Evolutionary conservation across 1,140 invertebrate genomes (phyloP).

Genomic region (Tenebrio molitor): DNA sequence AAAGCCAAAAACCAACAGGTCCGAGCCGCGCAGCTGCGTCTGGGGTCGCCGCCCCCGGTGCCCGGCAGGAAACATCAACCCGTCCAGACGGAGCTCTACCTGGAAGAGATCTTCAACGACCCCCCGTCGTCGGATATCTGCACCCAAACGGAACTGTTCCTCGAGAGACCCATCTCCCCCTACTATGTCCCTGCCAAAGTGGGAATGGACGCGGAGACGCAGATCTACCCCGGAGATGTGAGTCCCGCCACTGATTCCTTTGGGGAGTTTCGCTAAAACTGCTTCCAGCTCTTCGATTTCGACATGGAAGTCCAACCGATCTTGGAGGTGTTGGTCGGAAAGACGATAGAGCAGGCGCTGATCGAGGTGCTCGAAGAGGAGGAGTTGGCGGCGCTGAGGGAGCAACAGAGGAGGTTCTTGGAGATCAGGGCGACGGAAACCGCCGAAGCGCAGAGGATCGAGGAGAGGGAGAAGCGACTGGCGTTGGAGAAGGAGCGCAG

Average conservation of each 20-base stretch:
- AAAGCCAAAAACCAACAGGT: slow-evolving; percentile 68
- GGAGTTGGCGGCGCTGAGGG: slow-evolving; percentile 78
- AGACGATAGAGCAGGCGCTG: slow-evolving; percentile 88
- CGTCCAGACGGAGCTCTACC: slow-evolving; percentile 89
- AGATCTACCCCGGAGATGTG: slow-evolving; percentile 91
- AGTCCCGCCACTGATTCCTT: slow-evolving; percentile 51
- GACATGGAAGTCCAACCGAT: slow-evolving; percentile 90
- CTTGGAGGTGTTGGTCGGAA: slow-evolving; percentile 88
- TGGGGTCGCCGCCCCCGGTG: slow-evolving; percentile 78
- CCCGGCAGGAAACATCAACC: slow-evolving; percentile 84
- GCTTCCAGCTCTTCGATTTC: slow-evolving; percentile 84
- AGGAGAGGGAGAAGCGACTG: slow-evolving; percentile 78
- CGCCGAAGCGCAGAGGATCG: slow-evolving; percentile 80
- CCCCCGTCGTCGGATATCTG: slow-evolving; percentile 80
- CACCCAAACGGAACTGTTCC: slow-evolving; percentile 89
- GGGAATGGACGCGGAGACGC: slow-evolving; percentile 84
- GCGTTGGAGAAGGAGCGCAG: slow-evolving; percentile 70
- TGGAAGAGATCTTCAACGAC: slow-evolving; percentile 84
- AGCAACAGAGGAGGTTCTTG: slow-evolving; percentile 82
- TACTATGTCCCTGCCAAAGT: slow-evolving; percentile 83
- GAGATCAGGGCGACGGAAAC: slow-evolving; percentile 85
- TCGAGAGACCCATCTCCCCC: slow-evolving; percentile 82
- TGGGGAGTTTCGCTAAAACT: no score
- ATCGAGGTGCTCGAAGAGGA: slow-evolving; percentile 87
- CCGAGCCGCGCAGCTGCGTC: slow-evolving; percentile 59